A percentile compares a stretch with the other conserved stretches of the same genome.
phyloP scores from a whole-genome alignment of 2,113 vertebrate genomes.

The Toxotes chatareus region DNA sequence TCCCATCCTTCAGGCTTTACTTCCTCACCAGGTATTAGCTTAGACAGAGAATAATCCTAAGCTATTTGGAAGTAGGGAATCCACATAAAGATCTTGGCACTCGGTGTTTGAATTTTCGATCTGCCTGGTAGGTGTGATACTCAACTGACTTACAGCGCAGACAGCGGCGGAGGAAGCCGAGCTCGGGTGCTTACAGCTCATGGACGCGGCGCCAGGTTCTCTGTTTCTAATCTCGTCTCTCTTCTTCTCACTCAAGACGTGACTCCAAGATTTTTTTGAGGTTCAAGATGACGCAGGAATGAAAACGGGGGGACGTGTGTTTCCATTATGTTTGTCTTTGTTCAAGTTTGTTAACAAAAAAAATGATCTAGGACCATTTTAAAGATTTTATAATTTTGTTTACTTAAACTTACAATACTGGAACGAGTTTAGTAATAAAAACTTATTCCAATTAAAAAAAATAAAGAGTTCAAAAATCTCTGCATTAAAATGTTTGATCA shows the following conservation, averaged over 20 bases:
- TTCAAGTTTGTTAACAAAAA: neutral
- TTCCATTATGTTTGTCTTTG: neutral
- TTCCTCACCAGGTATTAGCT: conserved; percentile 99
- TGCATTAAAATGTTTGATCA: neutral
- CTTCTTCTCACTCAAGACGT: conserved; percentile 48
- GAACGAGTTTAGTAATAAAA: neutral
- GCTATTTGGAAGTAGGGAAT: conserved; percentile 92
- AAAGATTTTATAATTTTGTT: neutral
- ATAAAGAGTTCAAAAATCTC: neutral
- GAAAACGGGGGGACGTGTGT: neutral
- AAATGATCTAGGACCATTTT: neutral
- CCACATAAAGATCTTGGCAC: conserved; percentile 98
- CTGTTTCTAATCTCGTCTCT: conserved; percentile 69
- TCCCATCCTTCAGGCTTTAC: conserved; percentile 99
- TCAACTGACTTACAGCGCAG: conserved; percentile 69
- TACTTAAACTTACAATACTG: neutral
- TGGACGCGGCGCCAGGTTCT: conserved; percentile 68
- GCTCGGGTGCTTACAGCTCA: conserved; percentile 65
- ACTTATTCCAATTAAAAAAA: neutral
- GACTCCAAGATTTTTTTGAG: conserved; percentile 4
- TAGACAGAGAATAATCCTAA: conserved; percentile 97
- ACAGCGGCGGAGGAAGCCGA: conserved; percentile 58
- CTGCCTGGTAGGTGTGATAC: conserved; percentile 90
- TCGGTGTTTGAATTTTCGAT: conserved; percentile 95
- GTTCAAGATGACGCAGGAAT: neutral